These are phyloP conservation scores for Drosophila novamexicana DNA, from an alignment of 1,140 invertebrate species.

Conservation along the genomic window DNA sequence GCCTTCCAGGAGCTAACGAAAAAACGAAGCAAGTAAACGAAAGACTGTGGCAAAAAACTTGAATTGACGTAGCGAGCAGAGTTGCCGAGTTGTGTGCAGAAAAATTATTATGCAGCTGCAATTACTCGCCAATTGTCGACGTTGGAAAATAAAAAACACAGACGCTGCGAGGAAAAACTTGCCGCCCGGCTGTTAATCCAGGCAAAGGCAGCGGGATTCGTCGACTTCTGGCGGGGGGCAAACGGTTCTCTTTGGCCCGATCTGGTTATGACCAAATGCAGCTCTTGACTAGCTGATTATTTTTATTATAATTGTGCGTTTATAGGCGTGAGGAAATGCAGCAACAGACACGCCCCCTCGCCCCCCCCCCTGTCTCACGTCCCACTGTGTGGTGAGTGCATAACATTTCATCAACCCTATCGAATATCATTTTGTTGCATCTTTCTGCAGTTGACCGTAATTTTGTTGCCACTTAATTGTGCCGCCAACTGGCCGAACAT, in stretches of 20 bases:
- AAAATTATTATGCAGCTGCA: conserved; percentile 81
- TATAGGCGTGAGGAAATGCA: conserved; percentile 77
- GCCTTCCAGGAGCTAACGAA: conserved; percentile 32
- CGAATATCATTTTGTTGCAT: conserved; percentile 40
- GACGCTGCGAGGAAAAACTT: conserved; percentile 59
- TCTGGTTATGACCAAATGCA: conserved; percentile 71
- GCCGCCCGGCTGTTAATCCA: conserved; percentile 68
- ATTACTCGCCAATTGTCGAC: conserved; percentile 80
- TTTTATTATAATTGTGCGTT: conserved; percentile 81
- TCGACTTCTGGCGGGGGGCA: conserved; percentile 3
- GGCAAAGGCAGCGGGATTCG: conserved; percentile 15
- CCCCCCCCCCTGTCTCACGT: not conserved
- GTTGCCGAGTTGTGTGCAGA: conserved; percentile 25
- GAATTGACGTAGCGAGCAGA: conserved; percentile 52
- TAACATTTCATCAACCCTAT: conserved; percentile 63
- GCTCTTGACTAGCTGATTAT: conserved; percentile 64
- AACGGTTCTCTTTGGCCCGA: conserved; percentile 47
- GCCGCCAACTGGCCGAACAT: conserved; percentile 28
- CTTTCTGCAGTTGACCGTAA: conserved; percentile 33
- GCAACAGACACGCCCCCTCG: conserved; percentile 10
- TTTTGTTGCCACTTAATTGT: conserved; percentile 30
- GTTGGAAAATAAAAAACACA: conserved; percentile 23
- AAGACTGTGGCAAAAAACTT: conserved; percentile 68
- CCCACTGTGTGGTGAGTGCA: not conserved
- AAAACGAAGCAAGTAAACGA: conserved; percentile 36